A percentile compares a stretch with the other conserved stretches of the same genome.
Evolutionary conservation across 2,888 invertebrate species (phyloP).

Genomic region (Drosophila anomalipes): DNA sequence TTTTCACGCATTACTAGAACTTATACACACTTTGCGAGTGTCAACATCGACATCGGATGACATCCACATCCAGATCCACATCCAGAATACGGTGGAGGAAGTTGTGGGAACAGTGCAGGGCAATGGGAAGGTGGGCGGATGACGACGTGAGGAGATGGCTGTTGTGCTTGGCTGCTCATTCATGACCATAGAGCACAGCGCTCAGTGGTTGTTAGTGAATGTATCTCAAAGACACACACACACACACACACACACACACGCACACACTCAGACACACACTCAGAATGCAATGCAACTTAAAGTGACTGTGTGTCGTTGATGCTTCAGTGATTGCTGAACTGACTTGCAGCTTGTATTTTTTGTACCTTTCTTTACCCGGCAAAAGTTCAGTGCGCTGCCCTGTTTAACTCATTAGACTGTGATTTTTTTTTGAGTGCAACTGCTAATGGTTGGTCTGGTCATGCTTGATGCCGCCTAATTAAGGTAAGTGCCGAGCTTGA

Average conservation of each 20-base stretch:
- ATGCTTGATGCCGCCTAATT: constrained; percentile 63
- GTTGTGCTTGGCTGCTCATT: constrained; percentile 79
- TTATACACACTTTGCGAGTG: constrained; percentile 64
- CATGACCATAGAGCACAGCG: constrained; percentile 76
- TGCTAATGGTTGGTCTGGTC: constrained; percentile 48
- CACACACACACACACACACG: constrained; percentile 35
- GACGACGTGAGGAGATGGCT: constrained; percentile 6
- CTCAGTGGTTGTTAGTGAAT: constrained; percentile 36
- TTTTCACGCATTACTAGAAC: constrained; percentile 60
- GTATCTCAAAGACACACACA: constrained; percentile 58
- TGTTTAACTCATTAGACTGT: constrained; percentile 36
- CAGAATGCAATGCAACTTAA: constrained; percentile 58
- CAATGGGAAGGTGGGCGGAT: not conserved
- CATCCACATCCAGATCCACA: not conserved
- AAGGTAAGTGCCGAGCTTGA: constrained; percentile 9
- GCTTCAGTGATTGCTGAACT: constrained; percentile 65
- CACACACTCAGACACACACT: constrained; percentile 28
- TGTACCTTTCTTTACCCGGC: not conserved
- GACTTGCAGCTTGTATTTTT: constrained; percentile 28
- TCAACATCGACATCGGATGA: constrained; percentile 12
- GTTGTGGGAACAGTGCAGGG: constrained; percentile 23
- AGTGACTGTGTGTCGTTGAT: constrained; percentile 56
- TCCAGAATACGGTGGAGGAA: constrained; percentile 6
- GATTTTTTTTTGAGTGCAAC: constrained; percentile 55
- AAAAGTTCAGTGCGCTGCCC: constrained; percentile 56